These are phyloP conservation scores for Odontamblyopus lacepedii DNA, from an alignment of 2,797 vertebrate species.

Conservation along the genomic window DNA sequence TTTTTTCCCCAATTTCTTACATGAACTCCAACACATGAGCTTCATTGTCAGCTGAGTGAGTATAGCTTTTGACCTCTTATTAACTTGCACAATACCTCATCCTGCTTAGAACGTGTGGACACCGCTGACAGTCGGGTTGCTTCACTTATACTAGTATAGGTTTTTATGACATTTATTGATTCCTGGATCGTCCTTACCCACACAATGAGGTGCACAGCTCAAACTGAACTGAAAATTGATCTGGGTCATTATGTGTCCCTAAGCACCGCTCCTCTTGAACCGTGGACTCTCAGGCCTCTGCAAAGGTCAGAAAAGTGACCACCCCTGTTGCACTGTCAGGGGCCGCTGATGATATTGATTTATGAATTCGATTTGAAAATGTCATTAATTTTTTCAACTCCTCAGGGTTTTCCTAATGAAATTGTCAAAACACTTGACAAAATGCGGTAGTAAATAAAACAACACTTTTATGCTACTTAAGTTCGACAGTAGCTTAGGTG, in stretches of 20 bases:
- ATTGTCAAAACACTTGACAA: not conserved
- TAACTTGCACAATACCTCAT: not conserved
- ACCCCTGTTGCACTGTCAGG: constrained; percentile 21
- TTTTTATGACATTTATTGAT: constrained; percentile 64
- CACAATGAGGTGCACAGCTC: constrained; percentile 24
- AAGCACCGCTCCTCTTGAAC: constrained; percentile 21
- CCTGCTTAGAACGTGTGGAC: constrained; percentile 28
- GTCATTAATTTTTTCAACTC: not conserved
- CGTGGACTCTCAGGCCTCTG: constrained; percentile 42
- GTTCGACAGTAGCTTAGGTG: too few relatives aligned
- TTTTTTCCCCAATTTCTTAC: too few relatives aligned
- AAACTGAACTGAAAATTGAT: constrained; percentile 60
- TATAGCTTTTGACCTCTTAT: not conserved
- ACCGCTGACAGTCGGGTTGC: constrained; percentile 28
- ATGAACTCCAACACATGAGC: too few relatives aligned
- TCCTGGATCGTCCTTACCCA: constrained; percentile 27
- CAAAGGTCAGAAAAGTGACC: constrained; percentile 66
- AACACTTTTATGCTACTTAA: too few relatives aligned
- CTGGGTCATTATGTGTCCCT: constrained; percentile 55
- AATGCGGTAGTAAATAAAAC: not conserved
- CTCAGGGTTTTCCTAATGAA: not conserved
- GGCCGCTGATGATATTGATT: constrained; percentile 28
- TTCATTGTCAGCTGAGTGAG: too few relatives aligned
- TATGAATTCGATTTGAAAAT: constrained; percentile 29
- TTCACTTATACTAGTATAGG: constrained; percentile 33